These are phyloP conservation scores for Drosophila atroscutellata DNA, from an alignment of 2,888 invertebrate genomes.

Conservation along the genomic window DNA sequence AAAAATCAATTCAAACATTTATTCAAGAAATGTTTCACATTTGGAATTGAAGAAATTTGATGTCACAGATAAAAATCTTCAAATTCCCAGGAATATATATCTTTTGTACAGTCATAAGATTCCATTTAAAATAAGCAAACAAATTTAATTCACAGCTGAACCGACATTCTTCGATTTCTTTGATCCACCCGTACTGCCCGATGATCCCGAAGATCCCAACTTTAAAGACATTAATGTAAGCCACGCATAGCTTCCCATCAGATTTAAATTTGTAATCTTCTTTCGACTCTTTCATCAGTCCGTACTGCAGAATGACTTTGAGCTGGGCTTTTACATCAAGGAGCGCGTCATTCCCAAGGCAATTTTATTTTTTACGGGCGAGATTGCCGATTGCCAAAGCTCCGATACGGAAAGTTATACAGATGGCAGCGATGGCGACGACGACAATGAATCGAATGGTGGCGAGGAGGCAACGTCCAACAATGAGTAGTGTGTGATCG, in stretches of 20 bases:
- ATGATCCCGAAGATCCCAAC: slow-evolving; percentile 72
- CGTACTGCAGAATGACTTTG: slow-evolving; percentile 91
- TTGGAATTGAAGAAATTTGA: neutral
- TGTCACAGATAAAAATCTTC: neutral
- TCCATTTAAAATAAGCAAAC: neutral
- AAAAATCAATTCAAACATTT: neutral
- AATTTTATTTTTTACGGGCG: slow-evolving; percentile 97
- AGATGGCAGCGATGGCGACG: slow-evolving; percentile 68
- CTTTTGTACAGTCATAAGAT: neutral
- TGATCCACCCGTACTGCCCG: slow-evolving; percentile 87
- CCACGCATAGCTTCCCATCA: accelerated
- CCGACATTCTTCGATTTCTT: slow-evolving; percentile 96
- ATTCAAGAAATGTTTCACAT: neutral
- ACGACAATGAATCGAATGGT: slow-evolving; percentile 43
- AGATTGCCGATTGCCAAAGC: slow-evolving; percentile 86
- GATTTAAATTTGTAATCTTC: neutral
- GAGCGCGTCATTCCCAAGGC: slow-evolving; percentile 98
- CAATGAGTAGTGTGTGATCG: slow-evolving; percentile 24
- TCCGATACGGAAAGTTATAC: slow-evolving; percentile 71
- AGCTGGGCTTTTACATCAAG: slow-evolving; percentile 98
- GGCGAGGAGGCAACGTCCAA: slow-evolving; percentile 59
- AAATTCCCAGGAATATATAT: neutral
- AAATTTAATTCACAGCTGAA: slow-evolving; percentile 24
- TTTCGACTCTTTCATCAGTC: slow-evolving; percentile 51
- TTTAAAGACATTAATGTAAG: slow-evolving; percentile 79